Percentiles rank a stretch among this genome's conserved stretches.
phyloP scores from a whole-genome alignment of 2,888 invertebrate species.

The Drosophila barbarae region DNA sequence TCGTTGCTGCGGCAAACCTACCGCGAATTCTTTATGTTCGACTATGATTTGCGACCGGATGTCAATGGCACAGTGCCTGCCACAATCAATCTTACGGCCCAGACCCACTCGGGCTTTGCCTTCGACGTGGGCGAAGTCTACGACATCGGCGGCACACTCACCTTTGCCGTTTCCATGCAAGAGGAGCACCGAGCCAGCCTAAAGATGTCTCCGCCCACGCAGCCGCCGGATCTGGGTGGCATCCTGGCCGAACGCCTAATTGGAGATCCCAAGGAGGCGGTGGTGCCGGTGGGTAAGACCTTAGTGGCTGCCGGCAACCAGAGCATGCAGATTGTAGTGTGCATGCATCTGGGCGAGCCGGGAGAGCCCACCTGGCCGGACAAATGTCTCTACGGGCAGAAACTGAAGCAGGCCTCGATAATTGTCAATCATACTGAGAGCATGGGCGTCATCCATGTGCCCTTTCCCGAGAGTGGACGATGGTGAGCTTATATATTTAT shows the following conservation, averaged over 20 bases:
- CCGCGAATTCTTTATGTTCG: conserved; percentile 88
- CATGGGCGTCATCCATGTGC: conserved; percentile 84
- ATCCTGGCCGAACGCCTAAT: conserved; percentile 77
- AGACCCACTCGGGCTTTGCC: conserved; percentile 83
- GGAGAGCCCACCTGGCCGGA: conserved; percentile 84
- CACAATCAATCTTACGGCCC: conserved; percentile 85
- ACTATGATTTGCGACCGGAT: conserved; percentile 85
- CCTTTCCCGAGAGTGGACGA: conserved; percentile 90
- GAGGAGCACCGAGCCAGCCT: conserved; percentile 79
- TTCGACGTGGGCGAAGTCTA: conserved; percentile 86
- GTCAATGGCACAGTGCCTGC: conserved; percentile 84
- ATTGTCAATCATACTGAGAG: conserved; percentile 85
- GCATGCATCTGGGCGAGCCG: conserved; percentile 82
- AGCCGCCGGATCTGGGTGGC: conserved; percentile 64
- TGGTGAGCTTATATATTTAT: conserved; percentile 82
- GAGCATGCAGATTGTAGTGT: conserved; percentile 82
- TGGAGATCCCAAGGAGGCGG: conserved; percentile 55
- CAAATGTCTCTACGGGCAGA: conserved; percentile 82
- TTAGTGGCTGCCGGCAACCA: conserved; percentile 66
- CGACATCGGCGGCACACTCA: conserved; percentile 90
- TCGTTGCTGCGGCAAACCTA: conserved; percentile 83
- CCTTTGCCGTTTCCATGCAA: conserved; percentile 86
- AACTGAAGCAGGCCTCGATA: conserved; percentile 82
- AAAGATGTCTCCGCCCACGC: conserved; percentile 51
- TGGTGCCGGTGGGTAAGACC: conserved; percentile 13